Evolutionary conservation across 2,888 invertebrate species (phyloP).

Genomic region (Tachystola acroxantha): DNA sequence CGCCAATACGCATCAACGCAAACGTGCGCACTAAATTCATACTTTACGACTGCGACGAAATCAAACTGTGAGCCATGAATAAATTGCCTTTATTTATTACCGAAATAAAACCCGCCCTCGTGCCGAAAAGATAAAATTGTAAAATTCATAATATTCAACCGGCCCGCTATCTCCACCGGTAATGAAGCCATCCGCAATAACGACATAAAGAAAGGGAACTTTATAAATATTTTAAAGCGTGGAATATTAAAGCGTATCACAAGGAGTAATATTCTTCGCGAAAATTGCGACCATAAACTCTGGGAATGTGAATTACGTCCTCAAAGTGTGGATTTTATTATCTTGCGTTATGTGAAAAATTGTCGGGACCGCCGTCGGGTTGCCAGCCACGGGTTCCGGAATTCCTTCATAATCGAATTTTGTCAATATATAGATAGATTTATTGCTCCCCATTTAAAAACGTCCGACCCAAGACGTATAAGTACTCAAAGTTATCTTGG

Average conservation of each 20-base stretch:
- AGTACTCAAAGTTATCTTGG: too few species aligned
- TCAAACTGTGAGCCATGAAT: constrained; percentile 9
- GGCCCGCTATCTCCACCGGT: constrained; percentile 22
- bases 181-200: constrained; percentile 34
- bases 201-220: constrained; percentile 43
- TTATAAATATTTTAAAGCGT: constrained; percentile 71
- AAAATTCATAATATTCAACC: constrained; percentile 6
- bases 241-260: constrained; percentile 68
- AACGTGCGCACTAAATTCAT: not conserved
- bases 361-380: constrained; percentile 18
- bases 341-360: constrained; percentile 55
- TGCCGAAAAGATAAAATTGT: constrained; percentile 3
- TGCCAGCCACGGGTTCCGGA: constrained; percentile 7
- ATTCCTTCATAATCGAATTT: not conserved
- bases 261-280: constrained; percentile 59
- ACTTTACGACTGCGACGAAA: constrained; percentile 9
- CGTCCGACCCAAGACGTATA: too few species aligned
- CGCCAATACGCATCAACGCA: too few species aligned
- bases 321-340: constrained; percentile 70
- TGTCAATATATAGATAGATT: too few species aligned
- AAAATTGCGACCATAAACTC: constrained; percentile 68
- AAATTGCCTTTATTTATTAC: constrained; percentile 9
- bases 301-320: constrained; percentile 61
- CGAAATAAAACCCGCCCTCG: constrained; percentile 7
- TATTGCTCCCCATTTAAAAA: too few species aligned